Percentiles rank a stretch among this genome's conserved stretches.
These are phyloP conservation scores for Trinectes maculatus DNA, from an alignment of 2,113 vertebrate species.

Conservation along the genomic window DNA sequence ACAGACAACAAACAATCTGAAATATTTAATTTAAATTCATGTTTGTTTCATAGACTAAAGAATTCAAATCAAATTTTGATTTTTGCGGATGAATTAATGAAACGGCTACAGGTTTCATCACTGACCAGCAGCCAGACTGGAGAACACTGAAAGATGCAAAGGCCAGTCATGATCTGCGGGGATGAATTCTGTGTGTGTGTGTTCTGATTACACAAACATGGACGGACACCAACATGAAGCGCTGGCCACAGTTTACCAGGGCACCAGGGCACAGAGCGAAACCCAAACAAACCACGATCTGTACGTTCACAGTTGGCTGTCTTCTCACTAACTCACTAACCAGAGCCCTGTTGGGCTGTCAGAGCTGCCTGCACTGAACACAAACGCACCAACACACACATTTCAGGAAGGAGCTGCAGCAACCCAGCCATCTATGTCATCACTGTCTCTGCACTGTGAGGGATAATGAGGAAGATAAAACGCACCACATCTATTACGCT, in stretches of 20 bases:
- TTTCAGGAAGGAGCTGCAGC: conserved; percentile 19
- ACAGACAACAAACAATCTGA: too few relatives aligned
- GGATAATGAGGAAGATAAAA: conserved; percentile 77
- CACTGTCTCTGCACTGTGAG: conserved; percentile 52
- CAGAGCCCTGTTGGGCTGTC: conserved; percentile 59
- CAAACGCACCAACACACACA: conserved; percentile 45
- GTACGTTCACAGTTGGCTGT: conserved; percentile 34
- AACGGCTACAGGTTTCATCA: too few relatives aligned
- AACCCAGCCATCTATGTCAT: conserved; percentile 47
- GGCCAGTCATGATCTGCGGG: background rate
- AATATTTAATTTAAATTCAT: too few relatives aligned
- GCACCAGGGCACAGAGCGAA: conserved; percentile 1
- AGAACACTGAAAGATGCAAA: background rate
- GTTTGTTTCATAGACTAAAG: too few relatives aligned
- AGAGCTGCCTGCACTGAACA: conserved; percentile 43
- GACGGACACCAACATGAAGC: background rate
- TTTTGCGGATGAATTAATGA: too few relatives aligned
- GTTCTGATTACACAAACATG: background rate
- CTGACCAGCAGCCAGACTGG: background rate
- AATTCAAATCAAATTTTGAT: too few relatives aligned
- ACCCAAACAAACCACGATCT: conserved; percentile 43
- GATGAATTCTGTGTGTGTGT: background rate
- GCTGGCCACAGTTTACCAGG: conserved; percentile 21
- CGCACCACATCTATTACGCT: conserved; percentile 76
- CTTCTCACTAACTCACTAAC: conserved; percentile 58